phyloP scores from a whole-genome alignment of 2,888 invertebrate genomes.

The Hydropsyche betteni region DNA sequence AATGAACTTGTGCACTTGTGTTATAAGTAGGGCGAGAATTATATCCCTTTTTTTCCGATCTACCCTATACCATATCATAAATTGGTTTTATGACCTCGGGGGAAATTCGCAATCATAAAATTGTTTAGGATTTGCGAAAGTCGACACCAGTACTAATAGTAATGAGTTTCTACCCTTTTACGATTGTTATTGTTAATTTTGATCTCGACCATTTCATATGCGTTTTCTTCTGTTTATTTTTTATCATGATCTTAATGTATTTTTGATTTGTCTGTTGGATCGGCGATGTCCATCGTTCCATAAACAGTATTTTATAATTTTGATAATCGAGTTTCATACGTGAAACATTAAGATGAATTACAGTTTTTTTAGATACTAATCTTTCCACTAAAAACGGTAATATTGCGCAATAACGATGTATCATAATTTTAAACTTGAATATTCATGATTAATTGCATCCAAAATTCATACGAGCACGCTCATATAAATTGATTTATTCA shows the following conservation, averaged over 20 bases:
- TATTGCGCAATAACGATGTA: slow-evolving; percentile 18
- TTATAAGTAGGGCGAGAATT: too few species aligned
- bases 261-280: too few species aligned
- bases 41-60: not conserved
- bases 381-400: too few species aligned
- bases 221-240: too few species aligned
- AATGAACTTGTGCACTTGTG: too few species aligned
- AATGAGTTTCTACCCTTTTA: slow-evolving; percentile 6
- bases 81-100: slow-evolving; percentile 20
- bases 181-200: not conserved
- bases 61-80: slow-evolving; percentile 6
- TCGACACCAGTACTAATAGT: slow-evolving; percentile 2
- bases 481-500: slow-evolving; percentile 19
- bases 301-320: too few species aligned
- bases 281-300: too few species aligned
- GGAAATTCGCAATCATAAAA: slow-evolving; percentile 29
- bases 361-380: too few species aligned
- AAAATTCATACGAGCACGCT: not conserved
- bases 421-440: not conserved
- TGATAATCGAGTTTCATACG: too few species aligned
- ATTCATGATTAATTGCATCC: slow-evolving; percentile 4
- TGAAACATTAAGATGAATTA: too few species aligned
- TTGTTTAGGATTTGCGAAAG: slow-evolving; percentile 6
- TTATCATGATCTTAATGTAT: too few species aligned
- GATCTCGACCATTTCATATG: too few species aligned